Conservation (phyloP, 2,888 invertebrate species). For the Ophion ellenae region DNA sequence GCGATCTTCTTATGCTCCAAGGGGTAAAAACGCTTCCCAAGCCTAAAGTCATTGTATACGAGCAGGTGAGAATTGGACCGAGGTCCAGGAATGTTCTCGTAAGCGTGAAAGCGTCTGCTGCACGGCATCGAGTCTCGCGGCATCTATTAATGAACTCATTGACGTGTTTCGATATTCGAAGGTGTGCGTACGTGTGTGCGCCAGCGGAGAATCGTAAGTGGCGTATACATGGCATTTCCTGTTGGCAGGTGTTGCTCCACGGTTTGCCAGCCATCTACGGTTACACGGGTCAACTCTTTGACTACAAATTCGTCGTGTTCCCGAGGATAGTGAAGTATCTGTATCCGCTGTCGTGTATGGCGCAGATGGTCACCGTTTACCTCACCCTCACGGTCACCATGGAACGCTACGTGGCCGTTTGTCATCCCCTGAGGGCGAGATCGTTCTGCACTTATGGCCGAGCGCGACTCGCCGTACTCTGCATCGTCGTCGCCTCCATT, state of each 20-base stretch:
- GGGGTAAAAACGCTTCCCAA: too few species aligned
- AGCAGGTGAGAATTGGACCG: background rate
- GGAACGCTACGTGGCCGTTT: slow-evolving; percentile 97
- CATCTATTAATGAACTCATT: slow-evolving; percentile 55
- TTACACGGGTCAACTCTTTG: slow-evolving; percentile 90
- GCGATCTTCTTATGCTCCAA: too few species aligned
- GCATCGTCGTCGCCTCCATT: slow-evolving; percentile 91
- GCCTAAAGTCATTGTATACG: background rate
- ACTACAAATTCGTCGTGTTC: slow-evolving; percentile 91
- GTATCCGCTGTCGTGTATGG: slow-evolving; percentile 93
- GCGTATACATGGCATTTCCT: slow-evolving; percentile 44
- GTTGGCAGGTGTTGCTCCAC: slow-evolving; percentile 87
- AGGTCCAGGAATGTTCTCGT: slow-evolving; percentile 1
- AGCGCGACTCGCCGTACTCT: slow-evolving; percentile 93
- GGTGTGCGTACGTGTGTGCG: slow-evolving; percentile 12
- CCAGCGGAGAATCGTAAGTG: background rate
- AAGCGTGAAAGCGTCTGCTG: background rate
- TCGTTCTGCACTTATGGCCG: slow-evolving; percentile 95
- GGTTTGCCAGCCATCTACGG: slow-evolving; percentile 94
- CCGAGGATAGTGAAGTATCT: slow-evolving; percentile 92
- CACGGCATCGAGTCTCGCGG: background rate
- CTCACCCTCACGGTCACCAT: slow-evolving; percentile 95
- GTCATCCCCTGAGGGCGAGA: slow-evolving; percentile 94
- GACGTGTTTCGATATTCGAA: slow-evolving; percentile 41
- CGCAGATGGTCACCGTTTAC: slow-evolving; percentile 97